A percentile compares a stretch with the other conserved stretches of the same genome.
These are phyloP conservation scores for Pipistrellus pipistrellus DNA, from an alignment of 2,797 vertebrate species.

Conservation along the genomic window DNA sequence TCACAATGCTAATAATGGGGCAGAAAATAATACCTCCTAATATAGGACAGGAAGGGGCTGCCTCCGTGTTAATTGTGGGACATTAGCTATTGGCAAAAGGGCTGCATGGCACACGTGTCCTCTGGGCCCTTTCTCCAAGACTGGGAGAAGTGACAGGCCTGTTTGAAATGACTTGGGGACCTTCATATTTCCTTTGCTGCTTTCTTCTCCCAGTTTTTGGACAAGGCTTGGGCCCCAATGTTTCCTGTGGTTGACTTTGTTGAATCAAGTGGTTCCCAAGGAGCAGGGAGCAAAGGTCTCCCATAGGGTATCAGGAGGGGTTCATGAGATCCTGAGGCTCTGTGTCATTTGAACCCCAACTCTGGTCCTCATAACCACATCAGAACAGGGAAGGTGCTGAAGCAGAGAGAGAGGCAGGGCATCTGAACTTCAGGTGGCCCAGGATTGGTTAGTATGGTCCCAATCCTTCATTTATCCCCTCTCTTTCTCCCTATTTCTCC, in stretches of 20 bases:
- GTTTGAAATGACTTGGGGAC: not conserved
- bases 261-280: not conserved
- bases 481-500: not conserved
- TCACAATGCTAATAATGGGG: not conserved
- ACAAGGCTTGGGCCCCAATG: not conserved
- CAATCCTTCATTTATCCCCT: not conserved
- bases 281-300: not conserved
- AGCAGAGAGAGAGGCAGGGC: not conserved
- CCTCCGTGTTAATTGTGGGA: not conserved
- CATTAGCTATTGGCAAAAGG: not conserved
- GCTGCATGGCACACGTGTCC: not conserved
- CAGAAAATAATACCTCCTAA: not conserved
- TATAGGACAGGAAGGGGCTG: not conserved
- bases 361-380: not conserved
- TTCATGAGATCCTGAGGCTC: not conserved
- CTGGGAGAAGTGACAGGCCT: not conserved
- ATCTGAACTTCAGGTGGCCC: rapidly evolving
- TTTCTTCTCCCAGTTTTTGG: not conserved
- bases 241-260: not conserved
- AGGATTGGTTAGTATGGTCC: not conserved
- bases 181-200: not conserved
- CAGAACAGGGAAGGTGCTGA: not conserved
- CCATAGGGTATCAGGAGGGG: not conserved
- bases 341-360: not conserved
- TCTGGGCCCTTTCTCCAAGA: not conserved